Percentiles rank a stretch among this genome's conserved stretches.
Evolutionary conservation across 2,797 vertebrate genomes (phyloP).

Genomic region (Anniella stebbinsi): DNA sequence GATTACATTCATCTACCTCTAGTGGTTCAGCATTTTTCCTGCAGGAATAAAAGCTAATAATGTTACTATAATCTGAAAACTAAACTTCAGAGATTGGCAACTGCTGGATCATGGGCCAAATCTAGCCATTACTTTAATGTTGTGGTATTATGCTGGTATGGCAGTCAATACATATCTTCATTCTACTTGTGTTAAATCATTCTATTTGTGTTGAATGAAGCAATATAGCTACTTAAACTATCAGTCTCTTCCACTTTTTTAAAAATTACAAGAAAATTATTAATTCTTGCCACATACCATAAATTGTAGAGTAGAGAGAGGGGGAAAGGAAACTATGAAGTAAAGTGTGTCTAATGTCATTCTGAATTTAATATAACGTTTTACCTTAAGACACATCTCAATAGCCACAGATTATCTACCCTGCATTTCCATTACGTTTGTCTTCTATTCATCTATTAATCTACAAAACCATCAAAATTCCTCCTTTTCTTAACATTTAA

Average conservation of each 20-base stretch:
- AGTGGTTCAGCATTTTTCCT: no score
- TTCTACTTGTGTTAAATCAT: no score
- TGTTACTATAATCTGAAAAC: not conserved
- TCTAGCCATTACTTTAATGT: not conserved
- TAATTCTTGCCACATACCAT: not conserved
- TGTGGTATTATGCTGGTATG: not conserved
- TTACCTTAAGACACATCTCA: not conserved
- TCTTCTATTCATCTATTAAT: conserved; percentile 29
- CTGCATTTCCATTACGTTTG: conserved; percentile 3
- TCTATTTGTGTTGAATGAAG: not conserved
- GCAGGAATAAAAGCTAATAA: not conserved
- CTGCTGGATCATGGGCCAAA: not conserved
- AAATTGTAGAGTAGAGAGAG: not conserved
- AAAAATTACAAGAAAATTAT: not conserved
- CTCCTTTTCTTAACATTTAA: conserved; percentile 24
- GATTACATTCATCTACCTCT: not conserved
- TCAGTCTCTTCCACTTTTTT: not conserved
- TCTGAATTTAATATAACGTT: not conserved
- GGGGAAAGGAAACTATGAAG: not conserved
- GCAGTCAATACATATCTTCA: not conserved
- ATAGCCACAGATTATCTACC: not conserved
- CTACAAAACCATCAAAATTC: conserved; percentile 39
- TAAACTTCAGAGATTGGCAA: not conserved
- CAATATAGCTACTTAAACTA: not conserved
- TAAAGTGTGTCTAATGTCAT: not conserved